Base-by-base conservation (phyloP, 2,797 vertebrate genomes). In the Macrochelys suwanniensis region DNA sequence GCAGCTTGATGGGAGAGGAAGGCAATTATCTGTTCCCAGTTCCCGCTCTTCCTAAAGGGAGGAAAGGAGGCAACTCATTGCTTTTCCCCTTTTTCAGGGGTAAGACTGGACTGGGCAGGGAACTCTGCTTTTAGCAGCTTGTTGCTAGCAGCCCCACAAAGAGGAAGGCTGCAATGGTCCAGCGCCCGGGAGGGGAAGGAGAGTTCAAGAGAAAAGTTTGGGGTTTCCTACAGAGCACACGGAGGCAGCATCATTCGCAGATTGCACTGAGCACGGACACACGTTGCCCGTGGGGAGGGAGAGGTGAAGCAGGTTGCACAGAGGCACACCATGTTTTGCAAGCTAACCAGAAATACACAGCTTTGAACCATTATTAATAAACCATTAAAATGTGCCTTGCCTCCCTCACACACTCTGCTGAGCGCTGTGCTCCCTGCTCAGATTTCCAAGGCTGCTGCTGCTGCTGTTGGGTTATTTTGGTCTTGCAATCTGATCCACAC, bases 401-500 rank as follows among this genome's bases (percentile, higher is more conserved):
- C 5, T 76, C 50, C 42, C 5, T 68, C 50, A 28, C 2, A 6
- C 19, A 89, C 82, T 33, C 61, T 25, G 33, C 31, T n/a, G 50
- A 33, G 68, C 71, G 19, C 51, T 16, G 42, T 26, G 15, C 71
- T 31, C 51, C 10, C 61, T 12, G 95, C 89, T 92, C 76, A 33
- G 88, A 76, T 96, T 93, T 95, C 95, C 7, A 59, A 92, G 87
- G 94, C 78, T 16, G 88, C 91, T 86, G 65, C 82, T 5, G 56
- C 90, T 13, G 93, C 33, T 3, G 85, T 76, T 0, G 90, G 96
- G 93, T 95, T 98, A 98, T 98, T 98, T 97, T 95, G 94, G 97
- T 96, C 96, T 54, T 92, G 98, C 97, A 97, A 98, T 91, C 86
- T 2, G 90, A 98, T 97, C 97, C 96, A 42, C 6, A 0, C 13